These are phyloP conservation scores for Gila robusta DNA, from an alignment of 2,797 vertebrate species.

Conservation along the genomic window DNA sequence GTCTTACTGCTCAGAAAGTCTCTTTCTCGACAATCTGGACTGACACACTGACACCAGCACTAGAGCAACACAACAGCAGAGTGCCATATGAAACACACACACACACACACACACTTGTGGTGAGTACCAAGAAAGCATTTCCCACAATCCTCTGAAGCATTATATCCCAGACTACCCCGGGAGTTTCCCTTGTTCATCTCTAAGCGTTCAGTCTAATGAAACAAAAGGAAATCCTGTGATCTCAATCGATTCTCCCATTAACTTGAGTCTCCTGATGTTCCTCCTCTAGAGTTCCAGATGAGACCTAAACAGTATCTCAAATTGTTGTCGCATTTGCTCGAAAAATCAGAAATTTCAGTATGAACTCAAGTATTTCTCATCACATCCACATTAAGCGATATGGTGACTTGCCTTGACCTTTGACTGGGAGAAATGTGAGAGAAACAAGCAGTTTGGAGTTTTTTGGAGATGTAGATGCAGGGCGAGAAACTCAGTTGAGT, in stretches of 20 bases:
- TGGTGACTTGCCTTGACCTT: not conserved
- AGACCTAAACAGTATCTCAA: not conserved
- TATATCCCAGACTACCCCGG: conserved; percentile 24
- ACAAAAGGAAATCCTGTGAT: not conserved
- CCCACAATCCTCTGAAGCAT: conserved; percentile 46
- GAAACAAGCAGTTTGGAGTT: not conserved
- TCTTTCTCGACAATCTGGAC: conserved; percentile 40
- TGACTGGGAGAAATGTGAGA: not conserved
- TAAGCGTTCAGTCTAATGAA: conserved; percentile 10
- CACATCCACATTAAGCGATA: not conserved
- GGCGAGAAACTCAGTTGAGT: not conserved
- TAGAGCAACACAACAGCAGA: conserved; percentile 12
- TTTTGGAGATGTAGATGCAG: not conserved
- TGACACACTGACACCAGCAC: conserved; percentile 34
- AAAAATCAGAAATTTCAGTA: not conserved
- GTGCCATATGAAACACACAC: not conserved
- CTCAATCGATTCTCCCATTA: not conserved
- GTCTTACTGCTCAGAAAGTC: not conserved
- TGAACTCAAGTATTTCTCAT: not conserved
- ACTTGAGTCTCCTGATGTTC: not conserved
- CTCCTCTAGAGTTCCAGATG: not conserved
- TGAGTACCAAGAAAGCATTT: conserved; percentile 9
- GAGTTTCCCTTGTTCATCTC: conserved; percentile 16
- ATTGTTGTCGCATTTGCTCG: not conserved
- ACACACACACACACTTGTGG: not conserved